Evolutionary conservation across 30 jellyfish, hydroid and myxozoan species (phyloP).

Genomic region (Hydractinia symbiolongicarpus): DNA sequence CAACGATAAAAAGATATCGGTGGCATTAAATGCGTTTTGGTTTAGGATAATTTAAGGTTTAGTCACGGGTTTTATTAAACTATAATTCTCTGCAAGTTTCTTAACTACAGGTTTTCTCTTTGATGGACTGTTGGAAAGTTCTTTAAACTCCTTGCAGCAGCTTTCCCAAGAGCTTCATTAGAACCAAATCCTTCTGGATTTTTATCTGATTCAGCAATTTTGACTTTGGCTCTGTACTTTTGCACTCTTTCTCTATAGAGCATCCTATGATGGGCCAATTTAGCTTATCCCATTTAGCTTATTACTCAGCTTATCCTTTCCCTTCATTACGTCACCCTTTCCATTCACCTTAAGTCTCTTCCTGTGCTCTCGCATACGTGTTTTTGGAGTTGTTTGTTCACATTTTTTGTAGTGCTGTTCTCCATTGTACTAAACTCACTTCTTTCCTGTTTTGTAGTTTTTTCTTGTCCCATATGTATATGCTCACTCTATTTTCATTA

Average conservation of each 20-base stretch:
- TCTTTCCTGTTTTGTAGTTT: too few species aligned
- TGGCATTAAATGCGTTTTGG: background rate
- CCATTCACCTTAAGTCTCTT: slow-evolving; percentile 5
- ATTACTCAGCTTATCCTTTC: background rate
- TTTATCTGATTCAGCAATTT: background rate
- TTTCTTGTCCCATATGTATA: too few species aligned
- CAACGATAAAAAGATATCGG: background rate
- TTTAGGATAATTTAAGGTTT: background rate
- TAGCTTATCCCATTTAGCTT: background rate
- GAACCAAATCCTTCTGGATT: slow-evolving; percentile 16
- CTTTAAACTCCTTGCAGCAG: slow-evolving; percentile 8
- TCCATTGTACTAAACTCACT: too few species aligned
- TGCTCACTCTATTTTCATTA: too few species aligned
- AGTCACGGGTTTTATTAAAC: background rate
- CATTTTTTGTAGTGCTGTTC: too few species aligned
- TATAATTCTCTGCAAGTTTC: slow-evolving; percentile 21
- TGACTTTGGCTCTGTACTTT: slow-evolving; percentile 11
- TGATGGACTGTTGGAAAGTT: slow-evolving; percentile 16
- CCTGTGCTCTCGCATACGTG: slow-evolving; percentile 23
- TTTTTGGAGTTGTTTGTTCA: slow-evolving; percentile 24
- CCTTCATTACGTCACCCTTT: slow-evolving; percentile 6
- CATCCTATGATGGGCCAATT: background rate
- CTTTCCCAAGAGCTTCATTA: slow-evolving; percentile 8
- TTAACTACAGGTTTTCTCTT: slow-evolving; percentile 12
- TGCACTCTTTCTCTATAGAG: background rate